Evolutionary conservation across 2,113 vertebrate genomes (phyloP).

Genomic region (Hypanus sabinus): DNA sequence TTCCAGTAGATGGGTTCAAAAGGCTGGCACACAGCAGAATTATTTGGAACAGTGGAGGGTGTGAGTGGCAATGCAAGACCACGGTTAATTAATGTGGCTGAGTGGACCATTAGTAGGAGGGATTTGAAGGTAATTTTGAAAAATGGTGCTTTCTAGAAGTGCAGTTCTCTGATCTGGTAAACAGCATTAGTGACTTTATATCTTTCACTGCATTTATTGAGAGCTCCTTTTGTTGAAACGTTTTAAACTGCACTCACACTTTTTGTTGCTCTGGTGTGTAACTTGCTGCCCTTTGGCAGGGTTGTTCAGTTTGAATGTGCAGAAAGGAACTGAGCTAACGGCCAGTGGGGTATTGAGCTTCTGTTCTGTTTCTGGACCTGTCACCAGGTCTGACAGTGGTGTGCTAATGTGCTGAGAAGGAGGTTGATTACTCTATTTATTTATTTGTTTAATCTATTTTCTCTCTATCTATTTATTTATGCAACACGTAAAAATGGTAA

Average conservation of each 20-base stretch:
- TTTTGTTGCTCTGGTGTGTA: background rate
- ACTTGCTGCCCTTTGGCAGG: background rate
- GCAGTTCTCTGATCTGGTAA: background rate
- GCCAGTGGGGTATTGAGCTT: no score
- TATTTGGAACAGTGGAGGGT: background rate
- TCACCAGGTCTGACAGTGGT: no score
- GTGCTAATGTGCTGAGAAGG: no score
- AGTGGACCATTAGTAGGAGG: background rate
- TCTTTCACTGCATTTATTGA: background rate
- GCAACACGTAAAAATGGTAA: no score
- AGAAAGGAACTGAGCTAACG: no score
- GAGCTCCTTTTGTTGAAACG: background rate
- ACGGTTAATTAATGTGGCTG: background rate
- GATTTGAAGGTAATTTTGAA: background rate
- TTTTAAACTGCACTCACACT: background rate
- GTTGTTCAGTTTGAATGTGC: background rate
- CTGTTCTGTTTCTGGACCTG: no score
- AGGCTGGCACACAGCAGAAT: background rate
- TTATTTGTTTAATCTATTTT: no score
- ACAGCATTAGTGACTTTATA: background rate
- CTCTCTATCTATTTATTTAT: no score
- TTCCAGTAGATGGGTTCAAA: background rate
- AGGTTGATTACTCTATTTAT: no score
- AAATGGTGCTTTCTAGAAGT: background rate
- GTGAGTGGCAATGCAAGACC: background rate